A percentile compares a stretch with the other conserved stretches of the same genome.
Conservation (phyloP, 2,113 vertebrate genomes). For the Astatotilapia flaviijosephi region DNA sequence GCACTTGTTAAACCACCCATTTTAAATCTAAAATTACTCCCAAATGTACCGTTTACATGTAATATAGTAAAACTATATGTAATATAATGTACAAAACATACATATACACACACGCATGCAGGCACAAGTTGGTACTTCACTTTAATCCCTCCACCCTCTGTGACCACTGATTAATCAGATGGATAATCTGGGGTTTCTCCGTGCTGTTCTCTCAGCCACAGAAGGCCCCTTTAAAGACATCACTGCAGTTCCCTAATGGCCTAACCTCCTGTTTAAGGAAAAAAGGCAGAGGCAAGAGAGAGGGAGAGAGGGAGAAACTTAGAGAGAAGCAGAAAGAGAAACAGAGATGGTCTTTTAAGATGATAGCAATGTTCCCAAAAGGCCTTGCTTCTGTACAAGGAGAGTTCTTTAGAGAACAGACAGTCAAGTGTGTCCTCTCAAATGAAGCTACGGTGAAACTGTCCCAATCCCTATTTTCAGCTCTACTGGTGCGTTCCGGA, state of each 20-base stretch:
- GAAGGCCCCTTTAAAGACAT: constrained; percentile 57
- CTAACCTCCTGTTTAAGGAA: constrained; percentile 25
- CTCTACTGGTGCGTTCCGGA: constrained; percentile 51
- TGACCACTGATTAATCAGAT: constrained; percentile 38
- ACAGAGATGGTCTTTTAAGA: constrained; percentile 47
- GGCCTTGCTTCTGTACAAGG: constrained; percentile 31
- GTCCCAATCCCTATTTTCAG: constrained; percentile 59
- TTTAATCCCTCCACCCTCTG: constrained; percentile 27
- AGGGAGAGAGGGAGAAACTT: not conserved
- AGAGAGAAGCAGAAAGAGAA: not conserved
- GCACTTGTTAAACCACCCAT: not conserved
- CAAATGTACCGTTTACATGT: not conserved
- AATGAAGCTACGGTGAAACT: constrained; percentile 47
- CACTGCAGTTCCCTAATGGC: constrained; percentile 53
- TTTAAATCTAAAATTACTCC: not conserved
- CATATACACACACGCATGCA: not conserved
- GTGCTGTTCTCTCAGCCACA: constrained; percentile 37
- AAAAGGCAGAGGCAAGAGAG: not conserved
- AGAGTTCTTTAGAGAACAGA: constrained; percentile 57
- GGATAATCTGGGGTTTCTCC: constrained; percentile 41
- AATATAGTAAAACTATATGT: not conserved
- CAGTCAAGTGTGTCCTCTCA: constrained; percentile 54
- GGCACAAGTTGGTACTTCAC: not conserved
- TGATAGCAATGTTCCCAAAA: constrained; percentile 50
- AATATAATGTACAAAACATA: not conserved